These are phyloP conservation scores for Lithophane ornitopus DNA, from an alignment of 2,888 invertebrate species.

Conservation along the genomic window DNA sequence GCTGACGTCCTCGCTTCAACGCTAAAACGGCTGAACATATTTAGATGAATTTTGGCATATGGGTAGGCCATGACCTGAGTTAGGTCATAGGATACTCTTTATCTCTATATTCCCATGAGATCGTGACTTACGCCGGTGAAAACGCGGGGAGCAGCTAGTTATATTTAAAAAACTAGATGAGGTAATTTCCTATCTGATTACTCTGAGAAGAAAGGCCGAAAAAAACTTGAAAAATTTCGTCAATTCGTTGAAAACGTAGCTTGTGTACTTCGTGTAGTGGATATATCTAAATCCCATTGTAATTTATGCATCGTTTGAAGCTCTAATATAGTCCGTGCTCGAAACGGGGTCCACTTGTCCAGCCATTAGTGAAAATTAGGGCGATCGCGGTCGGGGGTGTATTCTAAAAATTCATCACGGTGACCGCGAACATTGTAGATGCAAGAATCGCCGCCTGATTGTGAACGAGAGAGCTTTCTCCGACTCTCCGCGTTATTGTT, in stretches of 20 bases:
- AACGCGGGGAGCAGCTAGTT: no score
- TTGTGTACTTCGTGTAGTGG: constrained; percentile 27
- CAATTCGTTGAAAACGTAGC: constrained; percentile 2
- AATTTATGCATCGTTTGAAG: constrained; percentile 58
- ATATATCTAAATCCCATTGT: constrained; percentile 45
- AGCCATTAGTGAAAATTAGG: constrained; percentile 84
- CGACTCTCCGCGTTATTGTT: constrained; percentile 66
- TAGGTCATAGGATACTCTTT: no score
- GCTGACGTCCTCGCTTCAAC: constrained; percentile 1
- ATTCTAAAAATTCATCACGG: constrained; percentile 81
- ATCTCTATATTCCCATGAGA: no score
- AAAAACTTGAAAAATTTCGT: no score
- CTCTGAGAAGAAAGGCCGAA: no score
- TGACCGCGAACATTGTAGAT: constrained; percentile 74
- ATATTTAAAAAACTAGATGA: no score
- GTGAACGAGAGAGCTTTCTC: constrained; percentile 62
- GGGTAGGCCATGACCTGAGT: no score
- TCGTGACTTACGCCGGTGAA: no score
- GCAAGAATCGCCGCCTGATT: constrained; percentile 79
- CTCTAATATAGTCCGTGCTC: constrained; percentile 67
- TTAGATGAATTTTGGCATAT: no score
- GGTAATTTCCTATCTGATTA: no score
- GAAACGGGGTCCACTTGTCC: constrained; percentile 76
- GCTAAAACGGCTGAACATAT: no score
- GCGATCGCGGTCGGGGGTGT: constrained; percentile 69